Conservation (phyloP, 2,888 invertebrate genomes). For the Rhagium mordax region DNA sequence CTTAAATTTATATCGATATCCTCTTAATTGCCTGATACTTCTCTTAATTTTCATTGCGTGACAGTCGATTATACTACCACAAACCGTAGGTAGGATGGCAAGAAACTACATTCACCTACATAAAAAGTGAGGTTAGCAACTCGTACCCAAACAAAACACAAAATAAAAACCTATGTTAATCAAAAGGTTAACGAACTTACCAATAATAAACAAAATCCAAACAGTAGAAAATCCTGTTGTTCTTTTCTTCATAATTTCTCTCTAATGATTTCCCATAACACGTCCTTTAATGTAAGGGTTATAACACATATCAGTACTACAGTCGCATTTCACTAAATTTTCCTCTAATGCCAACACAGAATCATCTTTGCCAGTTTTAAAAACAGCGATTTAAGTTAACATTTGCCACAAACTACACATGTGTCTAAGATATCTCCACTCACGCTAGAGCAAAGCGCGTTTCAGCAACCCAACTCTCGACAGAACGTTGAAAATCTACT, state of each 20-base stretch:
- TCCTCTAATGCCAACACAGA: not conserved
- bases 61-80: not conserved
- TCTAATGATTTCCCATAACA: constrained; percentile 42
- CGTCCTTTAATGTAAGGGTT: constrained; percentile 9
- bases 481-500: constrained; percentile 34
- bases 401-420: constrained; percentile 21
- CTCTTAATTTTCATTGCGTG: not conserved
- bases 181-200: constrained; percentile 38
- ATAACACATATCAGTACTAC: not conserved
- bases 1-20: not conserved
- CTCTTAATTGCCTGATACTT: not conserved
- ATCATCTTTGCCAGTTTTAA: not conserved
- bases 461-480: constrained; percentile 18
- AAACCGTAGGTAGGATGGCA: not conserved
- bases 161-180: not conserved
- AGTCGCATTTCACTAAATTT: constrained; percentile 13
- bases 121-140: constrained; percentile 31
- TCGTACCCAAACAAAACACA: constrained; percentile 1
- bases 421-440: constrained; percentile 8
- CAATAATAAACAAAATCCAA: constrained; percentile 50
- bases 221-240: constrained; percentile 36
- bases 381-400: constrained; percentile 1
- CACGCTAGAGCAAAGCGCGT: constrained; percentile 5
- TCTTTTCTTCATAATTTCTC: constrained; percentile 45
- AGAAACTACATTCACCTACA: constrained; percentile 7